phyloP scores from a whole-genome alignment of 2,113 vertebrate genomes.

The Platysteira castanea region DNA sequence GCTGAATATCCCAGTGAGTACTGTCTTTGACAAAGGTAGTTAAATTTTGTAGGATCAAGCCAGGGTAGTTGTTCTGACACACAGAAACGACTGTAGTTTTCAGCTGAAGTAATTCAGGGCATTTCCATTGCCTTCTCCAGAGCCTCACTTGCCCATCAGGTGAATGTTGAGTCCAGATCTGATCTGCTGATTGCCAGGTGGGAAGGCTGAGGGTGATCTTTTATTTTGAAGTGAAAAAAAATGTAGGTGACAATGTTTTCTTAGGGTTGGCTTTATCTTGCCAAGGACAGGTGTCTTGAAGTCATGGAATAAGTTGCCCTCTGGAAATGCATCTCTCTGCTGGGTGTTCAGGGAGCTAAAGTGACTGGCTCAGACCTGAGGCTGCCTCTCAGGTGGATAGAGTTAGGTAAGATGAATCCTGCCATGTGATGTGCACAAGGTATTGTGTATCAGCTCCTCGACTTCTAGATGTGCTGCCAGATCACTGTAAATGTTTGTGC shows the following conservation, averaged over 20 bases:
- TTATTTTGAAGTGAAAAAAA: neutral
- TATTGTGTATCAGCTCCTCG: neutral
- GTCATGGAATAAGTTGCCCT: slow-evolving; percentile 55
- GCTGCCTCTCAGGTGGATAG: slow-evolving; percentile 53
- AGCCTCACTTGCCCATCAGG: neutral
- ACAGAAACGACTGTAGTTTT: neutral
- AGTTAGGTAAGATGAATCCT: slow-evolving; percentile 58
- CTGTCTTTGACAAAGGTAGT: neutral
- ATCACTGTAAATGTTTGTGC: neutral
- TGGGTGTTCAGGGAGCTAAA: slow-evolving; percentile 3
- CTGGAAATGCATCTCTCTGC: slow-evolving; percentile 15
- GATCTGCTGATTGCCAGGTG: neutral
- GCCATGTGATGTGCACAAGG: neutral
- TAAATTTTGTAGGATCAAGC: neutral
- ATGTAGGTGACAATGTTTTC: neutral
- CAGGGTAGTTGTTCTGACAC: neutral
- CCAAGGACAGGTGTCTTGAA: neutral
- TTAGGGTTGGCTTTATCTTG: neutral
- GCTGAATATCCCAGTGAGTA: neutral
- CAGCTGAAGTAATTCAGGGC: neutral
- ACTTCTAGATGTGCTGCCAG: neutral
- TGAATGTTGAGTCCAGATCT: neutral
- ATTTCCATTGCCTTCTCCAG: neutral
- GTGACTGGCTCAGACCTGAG: neutral
- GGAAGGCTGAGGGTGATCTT: neutral